Evolutionary conservation across 2,797 vertebrate species (phyloP), one percentile per base, ranked within the genome.

Genomic region (Leptoclinus maculatus): DNA sequence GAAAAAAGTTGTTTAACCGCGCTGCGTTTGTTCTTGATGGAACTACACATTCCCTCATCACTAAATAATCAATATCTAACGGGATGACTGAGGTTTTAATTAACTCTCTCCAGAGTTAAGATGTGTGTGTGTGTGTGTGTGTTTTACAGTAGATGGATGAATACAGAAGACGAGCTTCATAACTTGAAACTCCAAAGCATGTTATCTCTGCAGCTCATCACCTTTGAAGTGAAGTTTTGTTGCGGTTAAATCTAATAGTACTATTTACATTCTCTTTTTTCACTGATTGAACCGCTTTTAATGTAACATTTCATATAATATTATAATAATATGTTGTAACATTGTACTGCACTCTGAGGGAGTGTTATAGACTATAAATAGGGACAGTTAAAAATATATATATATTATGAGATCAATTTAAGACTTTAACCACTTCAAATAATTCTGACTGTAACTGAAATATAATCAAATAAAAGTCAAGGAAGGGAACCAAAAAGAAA

Each of bases 21-120:
- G 54, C 66, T 51, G 14, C 19, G 29, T 62, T 79, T 65, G 74
- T 70, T 38, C 49, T 49, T 75, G 60, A 79, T 84, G 3, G 57
- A 60, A 32, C 29, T 68, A 0, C 3, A 16, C 5, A 12, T 29
- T 32, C 69, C 23, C 7, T 9, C 1, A 23, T n/a, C 34, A 21
- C 66, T 14, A 54, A 74, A 76, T 11, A 56, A 71, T 85, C 66
- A 51, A 66, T 71, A n/a, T 49, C n/a, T 59, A 87, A 68, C 39
- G 62, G 71, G 45, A 65, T 11, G 47, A 41, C 69, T 5, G 49
- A 82, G 74, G 7, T 5, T 82, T 83, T 83, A 83, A 88, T 83
- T 57, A 72, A 59, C 41, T 23, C 12, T 29, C 60, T n/a, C n/a
- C 43, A 16, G 25, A 45, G 9, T 43, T 2, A n/a, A 12, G 41